Base-by-base conservation (phyloP, 2,113 vertebrate genomes). In the Hystrix cristata region DNA sequence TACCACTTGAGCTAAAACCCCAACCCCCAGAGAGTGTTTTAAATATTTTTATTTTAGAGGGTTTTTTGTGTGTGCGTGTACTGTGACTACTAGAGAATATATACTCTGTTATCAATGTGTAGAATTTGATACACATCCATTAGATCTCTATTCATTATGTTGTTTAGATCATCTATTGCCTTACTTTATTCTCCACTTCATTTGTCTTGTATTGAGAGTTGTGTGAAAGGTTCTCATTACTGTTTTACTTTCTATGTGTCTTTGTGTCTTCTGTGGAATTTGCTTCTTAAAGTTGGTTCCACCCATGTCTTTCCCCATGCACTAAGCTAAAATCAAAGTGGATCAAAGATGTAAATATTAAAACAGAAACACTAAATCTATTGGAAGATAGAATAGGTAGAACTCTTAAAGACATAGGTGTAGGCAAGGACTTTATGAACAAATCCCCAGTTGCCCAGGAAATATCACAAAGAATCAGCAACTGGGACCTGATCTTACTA, bases 121-220 rank as follows among this genome's bases (percentile, higher is more conserved):
- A 65, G 78, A 94, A 29, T 85, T 85, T 74, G 67, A 29, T n/a
- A 31, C 34, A 25, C 67, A 64, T 64, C 65, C 27, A 1, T n/a
- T 57, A n/a, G 6, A 57, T 18, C 53, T 69, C 62, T 62, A 14
- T 51, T 3, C 82, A 3, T 46, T 81, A n/a, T 1, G 64, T 29
- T 29, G 2, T 51, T 62, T 65, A n/a, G n/a, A 34, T 74, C 19
- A 16, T 86, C n/a, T 65, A 0, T 78, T 27, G 53, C 9, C 51
- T 19, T 46, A 67, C 57, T 31, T 48, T 67, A 79, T 79, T 21
- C 38, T 79, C 91, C 19, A 29, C 53, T 93, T 93, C n/a, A 46
- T 34, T 48, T 85, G 91, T 64, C 69, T 93, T 57, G 29, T 67
- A 34, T 62, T 78, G 82, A 93, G n/a, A 57, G n/a, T 79, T n/a